phyloP scores from a whole-genome alignment of 2,113 vertebrate genomes.

The Thermophis baileyi region DNA sequence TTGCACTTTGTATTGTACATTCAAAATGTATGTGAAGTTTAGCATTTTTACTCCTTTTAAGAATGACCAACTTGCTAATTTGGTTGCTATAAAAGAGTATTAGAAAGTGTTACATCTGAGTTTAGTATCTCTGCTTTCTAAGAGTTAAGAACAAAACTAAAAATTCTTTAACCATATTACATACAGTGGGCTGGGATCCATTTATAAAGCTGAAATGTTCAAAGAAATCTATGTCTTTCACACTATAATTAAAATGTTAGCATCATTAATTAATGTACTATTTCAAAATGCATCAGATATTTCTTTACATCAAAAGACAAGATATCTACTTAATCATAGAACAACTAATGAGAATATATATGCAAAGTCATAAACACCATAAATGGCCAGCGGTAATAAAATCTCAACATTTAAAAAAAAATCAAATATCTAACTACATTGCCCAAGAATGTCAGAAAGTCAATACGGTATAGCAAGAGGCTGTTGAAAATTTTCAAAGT shows the following conservation, averaged over 20 bases:
- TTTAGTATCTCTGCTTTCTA: not conserved
- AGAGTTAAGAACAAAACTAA: not conserved
- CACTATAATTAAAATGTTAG: not conserved
- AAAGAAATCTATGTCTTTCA: not conserved
- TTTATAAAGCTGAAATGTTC: not conserved
- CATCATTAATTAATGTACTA: not conserved
- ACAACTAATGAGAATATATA: not conserved
- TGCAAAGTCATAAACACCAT: not conserved
- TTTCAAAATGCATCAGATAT: not conserved
- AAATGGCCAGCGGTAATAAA: not conserved
- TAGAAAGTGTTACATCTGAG: not conserved
- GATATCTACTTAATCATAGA: not conserved
- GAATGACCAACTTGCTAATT: constrained; percentile 14
- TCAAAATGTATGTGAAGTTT: not conserved
- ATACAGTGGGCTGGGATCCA: not conserved
- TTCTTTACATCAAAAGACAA: not conserved
- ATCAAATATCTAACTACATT: not conserved
- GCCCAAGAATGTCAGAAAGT: not conserved
- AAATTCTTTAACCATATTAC: not conserved
- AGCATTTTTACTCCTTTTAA: constrained; percentile 30
- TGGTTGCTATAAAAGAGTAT: constrained; percentile 24
- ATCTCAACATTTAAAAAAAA: not conserved
- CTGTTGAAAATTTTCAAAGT: not conserved
- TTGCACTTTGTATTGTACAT: constrained; percentile 37
- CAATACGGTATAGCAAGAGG: not conserved